Percentiles rank a stretch among this genome's conserved stretches.
These are phyloP conservation scores for Amphipoea lucens DNA, from an alignment of 2,888 invertebrate genomes.

Conservation along the genomic window DNA sequence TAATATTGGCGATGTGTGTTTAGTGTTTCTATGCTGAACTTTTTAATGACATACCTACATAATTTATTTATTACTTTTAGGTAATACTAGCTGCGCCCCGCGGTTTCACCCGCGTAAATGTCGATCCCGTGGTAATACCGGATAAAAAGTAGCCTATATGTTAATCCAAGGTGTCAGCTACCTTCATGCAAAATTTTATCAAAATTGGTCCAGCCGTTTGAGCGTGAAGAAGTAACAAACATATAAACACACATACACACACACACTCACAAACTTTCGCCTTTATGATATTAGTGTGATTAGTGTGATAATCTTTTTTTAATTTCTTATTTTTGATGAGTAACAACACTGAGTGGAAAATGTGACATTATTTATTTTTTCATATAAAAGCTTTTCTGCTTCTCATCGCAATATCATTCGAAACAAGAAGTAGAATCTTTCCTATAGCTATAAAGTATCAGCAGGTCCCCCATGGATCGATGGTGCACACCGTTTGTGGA, in stretches of 20 bases:
- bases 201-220: too few relatives aligned
- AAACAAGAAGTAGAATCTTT: constrained; percentile 40
- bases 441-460: constrained; percentile 56
- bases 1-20: constrained; percentile 28
- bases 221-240: too few relatives aligned
- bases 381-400: background rate
- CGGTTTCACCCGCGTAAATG: too few relatives aligned
- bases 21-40: background rate
- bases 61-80: constrained; percentile 2
- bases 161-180: too few relatives aligned
- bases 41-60: background rate
- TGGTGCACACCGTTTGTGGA: constrained; percentile 79
- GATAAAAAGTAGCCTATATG: too few relatives aligned
- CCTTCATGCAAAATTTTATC: too few relatives aligned
- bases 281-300: too few relatives aligned
- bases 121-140: too few relatives aligned
- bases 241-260: too few relatives aligned
- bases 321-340: background rate
- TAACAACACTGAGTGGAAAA: background rate
- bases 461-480: constrained; percentile 82
- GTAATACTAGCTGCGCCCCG: too few relatives aligned
- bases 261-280: too few relatives aligned
- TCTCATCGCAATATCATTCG: background rate
- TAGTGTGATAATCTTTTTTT: too few relatives aligned
- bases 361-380: background rate